Conservation (phyloP, 1,140 invertebrate species). For the Solen grandis region DNA sequence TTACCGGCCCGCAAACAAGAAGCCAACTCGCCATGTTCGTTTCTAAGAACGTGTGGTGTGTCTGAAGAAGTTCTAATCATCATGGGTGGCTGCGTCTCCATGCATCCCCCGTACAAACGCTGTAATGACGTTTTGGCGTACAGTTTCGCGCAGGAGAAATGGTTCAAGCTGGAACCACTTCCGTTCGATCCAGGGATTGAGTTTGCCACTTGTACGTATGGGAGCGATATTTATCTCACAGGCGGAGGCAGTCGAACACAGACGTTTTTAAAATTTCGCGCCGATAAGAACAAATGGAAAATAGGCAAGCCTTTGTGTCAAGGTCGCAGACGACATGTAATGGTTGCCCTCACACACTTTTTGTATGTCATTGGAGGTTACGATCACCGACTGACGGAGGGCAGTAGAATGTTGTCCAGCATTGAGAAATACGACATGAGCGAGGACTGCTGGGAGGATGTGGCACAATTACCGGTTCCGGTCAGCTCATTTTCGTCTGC, state of each 20-base stretch:
- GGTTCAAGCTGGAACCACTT: constrained; percentile 68
- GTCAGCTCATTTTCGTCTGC: constrained; percentile 75
- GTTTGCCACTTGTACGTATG: constrained; percentile 72
- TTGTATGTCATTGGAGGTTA: constrained; percentile 74
- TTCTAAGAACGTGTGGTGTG: constrained; percentile 58
- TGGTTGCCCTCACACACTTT: constrained; percentile 69
- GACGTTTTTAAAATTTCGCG: constrained; percentile 66
- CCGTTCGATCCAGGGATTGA: constrained; percentile 76
- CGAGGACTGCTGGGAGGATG: constrained; percentile 69
- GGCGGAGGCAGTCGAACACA: constrained; percentile 71
- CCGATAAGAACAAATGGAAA: constrained; percentile 75
- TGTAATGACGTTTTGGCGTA: constrained; percentile 70
- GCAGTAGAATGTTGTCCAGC: constrained; percentile 65
- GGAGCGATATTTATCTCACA: constrained; percentile 73
- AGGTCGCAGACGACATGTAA: constrained; percentile 71
- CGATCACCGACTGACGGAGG: constrained; percentile 70
- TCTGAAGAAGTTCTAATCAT: constrained; percentile 73
- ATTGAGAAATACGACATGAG: constrained; percentile 73
- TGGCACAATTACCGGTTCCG: constrained; percentile 63
- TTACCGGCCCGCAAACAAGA: constrained; percentile 71
- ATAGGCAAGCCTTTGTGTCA: constrained; percentile 66
- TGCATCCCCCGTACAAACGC: constrained; percentile 72
- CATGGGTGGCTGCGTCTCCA: constrained; percentile 70
- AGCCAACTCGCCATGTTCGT: constrained; percentile 63
- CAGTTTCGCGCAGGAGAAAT: constrained; percentile 69